Evolutionary conservation across 2,113 vertebrate species (phyloP).

Genomic region (Blennius ocellaris): DNA sequence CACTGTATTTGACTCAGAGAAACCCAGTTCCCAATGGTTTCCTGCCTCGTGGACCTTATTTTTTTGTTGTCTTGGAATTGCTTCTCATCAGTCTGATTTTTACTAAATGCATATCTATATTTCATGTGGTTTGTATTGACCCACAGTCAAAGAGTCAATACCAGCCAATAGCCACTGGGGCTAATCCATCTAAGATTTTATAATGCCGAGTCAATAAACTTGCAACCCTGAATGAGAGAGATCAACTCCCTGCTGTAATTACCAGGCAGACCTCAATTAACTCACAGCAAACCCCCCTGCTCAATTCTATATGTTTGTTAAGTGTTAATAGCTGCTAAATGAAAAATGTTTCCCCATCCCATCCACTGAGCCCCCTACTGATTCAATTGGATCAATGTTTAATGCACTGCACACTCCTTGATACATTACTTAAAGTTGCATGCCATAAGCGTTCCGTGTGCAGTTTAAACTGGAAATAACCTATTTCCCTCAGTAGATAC

Average conservation of each 20-base stretch:
- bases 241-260: slow-evolving; percentile 68
- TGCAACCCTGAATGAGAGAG: slow-evolving; percentile 40
- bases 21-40: slow-evolving; percentile 28
- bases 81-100: slow-evolving; percentile 7
- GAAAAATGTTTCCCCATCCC: slow-evolving; percentile 26
- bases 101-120: slow-evolving; percentile 31
- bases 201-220: slow-evolving; percentile 60
- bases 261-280: slow-evolving; percentile 71
- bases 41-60: slow-evolving; percentile 7
- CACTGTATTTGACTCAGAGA: slow-evolving; percentile 20
- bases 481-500: slow-evolving; percentile 39
- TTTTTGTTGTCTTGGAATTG: slow-evolving; percentile 23
- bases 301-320: slow-evolving; percentile 58
- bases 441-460: slow-evolving; percentile 22
- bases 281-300: slow-evolving; percentile 48
- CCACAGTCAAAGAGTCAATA: slow-evolving; percentile 52
- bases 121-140: slow-evolving; percentile 47
- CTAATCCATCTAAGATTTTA: slow-evolving; percentile 52
- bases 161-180: slow-evolving; percentile 25
- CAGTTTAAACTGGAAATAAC: slow-evolving; percentile 41
- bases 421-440: slow-evolving; percentile 33
- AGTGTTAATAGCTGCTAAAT: slow-evolving; percentile 53
- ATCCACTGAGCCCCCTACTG: slow-evolving; percentile 4
- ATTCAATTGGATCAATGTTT: slow-evolving; percentile 35
- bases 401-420: slow-evolving; percentile 2